phyloP scores from a whole-genome alignment of 2,113 vertebrate genomes.

The Phalacrocorax brasilianus region DNA sequence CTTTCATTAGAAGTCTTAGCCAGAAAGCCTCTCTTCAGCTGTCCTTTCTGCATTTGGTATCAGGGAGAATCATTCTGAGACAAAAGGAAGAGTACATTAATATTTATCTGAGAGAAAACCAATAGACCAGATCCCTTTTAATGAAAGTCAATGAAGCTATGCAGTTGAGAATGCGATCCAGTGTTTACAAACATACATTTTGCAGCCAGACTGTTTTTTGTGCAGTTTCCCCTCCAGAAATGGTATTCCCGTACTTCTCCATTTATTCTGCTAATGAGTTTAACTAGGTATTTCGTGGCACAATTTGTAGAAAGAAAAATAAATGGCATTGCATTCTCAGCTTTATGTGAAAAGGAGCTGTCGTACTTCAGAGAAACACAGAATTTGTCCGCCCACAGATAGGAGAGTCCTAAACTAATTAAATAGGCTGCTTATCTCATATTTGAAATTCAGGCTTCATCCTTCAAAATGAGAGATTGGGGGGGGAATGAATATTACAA shows the following conservation, averaged over 20 bases:
- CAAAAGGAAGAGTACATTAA: neutral
- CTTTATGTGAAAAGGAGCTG: neutral
- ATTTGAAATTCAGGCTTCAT: conserved; percentile 16
- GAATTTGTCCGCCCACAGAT: neutral
- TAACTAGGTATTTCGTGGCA: neutral
- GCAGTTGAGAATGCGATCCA: neutral
- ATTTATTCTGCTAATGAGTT: neutral
- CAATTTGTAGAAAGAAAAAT: neutral
- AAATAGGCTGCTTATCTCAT: neutral
- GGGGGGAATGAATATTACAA: neutral
- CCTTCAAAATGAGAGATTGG: neutral
- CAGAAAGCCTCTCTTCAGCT: neutral
- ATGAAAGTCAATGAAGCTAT: neutral
- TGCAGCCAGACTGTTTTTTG: neutral
- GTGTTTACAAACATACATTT: neutral
- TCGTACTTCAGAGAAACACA: neutral
- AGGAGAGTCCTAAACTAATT: conserved; percentile 6
- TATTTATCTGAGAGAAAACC: neutral
- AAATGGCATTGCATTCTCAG: neutral
- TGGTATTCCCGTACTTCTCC: neutral
- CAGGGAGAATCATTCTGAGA: neutral
- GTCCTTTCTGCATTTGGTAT: neutral
- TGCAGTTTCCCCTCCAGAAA: neutral
- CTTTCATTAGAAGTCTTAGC: neutral
- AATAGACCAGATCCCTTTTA: neutral